These are phyloP conservation scores for Heliconius ethilla DNA, from an alignment of 2,888 invertebrate genomes.

Conservation along the genomic window DNA sequence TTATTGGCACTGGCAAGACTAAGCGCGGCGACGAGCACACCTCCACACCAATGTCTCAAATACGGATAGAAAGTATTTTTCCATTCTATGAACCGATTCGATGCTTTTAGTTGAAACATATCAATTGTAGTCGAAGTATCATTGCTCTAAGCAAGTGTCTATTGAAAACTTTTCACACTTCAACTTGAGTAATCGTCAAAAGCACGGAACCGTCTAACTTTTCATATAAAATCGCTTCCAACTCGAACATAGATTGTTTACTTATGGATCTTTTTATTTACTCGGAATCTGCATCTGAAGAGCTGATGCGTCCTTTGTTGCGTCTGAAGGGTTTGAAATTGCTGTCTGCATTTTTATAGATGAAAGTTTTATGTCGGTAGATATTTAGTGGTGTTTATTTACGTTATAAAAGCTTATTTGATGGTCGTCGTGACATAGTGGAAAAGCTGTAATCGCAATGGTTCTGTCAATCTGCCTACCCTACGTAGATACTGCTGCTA, in stretches of 20 bases:
- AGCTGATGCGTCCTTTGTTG: conserved; percentile 32
- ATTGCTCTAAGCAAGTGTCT: conserved; percentile 16
- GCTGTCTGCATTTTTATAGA: conserved; percentile 7
- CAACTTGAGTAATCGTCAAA: conserved; percentile 26
- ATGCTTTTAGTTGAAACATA: background rate
- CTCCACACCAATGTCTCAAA: too few relatives aligned
- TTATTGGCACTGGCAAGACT: too few relatives aligned
- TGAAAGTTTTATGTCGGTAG: background rate
- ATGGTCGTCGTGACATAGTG: background rate
- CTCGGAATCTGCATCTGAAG: conserved; percentile 31
- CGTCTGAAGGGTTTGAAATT: conserved; percentile 5
- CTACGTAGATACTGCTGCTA: too few relatives aligned
- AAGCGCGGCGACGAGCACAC: too few relatives aligned
- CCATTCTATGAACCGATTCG: background rate
- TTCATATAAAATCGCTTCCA: conserved; percentile 35
- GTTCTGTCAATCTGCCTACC: too few relatives aligned
- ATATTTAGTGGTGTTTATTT: conserved; percentile 1
- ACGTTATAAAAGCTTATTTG: background rate
- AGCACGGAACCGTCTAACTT: conserved; percentile 31
- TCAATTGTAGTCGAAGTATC: conserved; percentile 3
- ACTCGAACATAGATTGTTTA: conserved; percentile 33
- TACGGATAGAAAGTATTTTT: too few relatives aligned
- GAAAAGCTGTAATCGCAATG: background rate
- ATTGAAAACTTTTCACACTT: conserved; percentile 29
- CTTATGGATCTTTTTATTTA: conserved; percentile 32